Evolutionary conservation across 1,140 invertebrate genomes (phyloP).

Genomic region (Mylabris phalerata): DNA sequence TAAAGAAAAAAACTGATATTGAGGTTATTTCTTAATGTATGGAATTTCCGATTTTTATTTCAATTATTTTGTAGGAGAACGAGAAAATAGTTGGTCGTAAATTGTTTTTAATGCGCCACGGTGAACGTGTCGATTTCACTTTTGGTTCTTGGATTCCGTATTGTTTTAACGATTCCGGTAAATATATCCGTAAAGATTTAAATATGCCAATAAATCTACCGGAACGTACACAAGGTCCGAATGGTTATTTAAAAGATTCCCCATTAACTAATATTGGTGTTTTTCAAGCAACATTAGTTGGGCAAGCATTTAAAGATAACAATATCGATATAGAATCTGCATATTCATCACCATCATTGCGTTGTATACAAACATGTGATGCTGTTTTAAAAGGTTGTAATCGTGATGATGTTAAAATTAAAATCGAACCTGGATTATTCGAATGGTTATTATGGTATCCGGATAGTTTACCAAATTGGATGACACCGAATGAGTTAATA

Average conservation of each 20-base stretch:
- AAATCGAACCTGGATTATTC: constrained; percentile 76
- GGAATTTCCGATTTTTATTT: no score
- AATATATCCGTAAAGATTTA: constrained; percentile 73
- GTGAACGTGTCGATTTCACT: constrained; percentile 85
- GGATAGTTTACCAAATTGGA: constrained; percentile 70
- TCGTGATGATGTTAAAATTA: constrained; percentile 33
- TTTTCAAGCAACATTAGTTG: constrained; percentile 65
- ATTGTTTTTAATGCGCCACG: constrained; percentile 76
- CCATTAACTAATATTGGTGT: constrained; percentile 79
- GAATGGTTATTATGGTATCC: constrained; percentile 91
- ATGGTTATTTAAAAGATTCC: constrained; percentile 71
- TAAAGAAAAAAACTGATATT: neutral
- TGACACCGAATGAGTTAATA: constrained; percentile 64
- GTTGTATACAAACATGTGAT: constrained; percentile 86
- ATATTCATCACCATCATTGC: constrained; percentile 78
- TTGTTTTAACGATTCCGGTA: constrained; percentile 75
- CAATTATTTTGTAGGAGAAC: neutral
- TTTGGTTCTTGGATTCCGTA: constrained; percentile 83
- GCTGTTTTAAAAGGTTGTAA: constrained; percentile 55
- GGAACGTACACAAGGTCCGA: constrained; percentile 49
- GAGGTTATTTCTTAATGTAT: neutral
- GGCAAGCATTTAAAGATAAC: constrained; percentile 66
- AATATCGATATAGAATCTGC: constrained; percentile 63
- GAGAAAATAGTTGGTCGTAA: constrained; percentile 39
- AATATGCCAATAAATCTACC: constrained; percentile 80